Conservation (phyloP, 2,797 vertebrate genomes). For the Aphelocoma californica region DNA sequence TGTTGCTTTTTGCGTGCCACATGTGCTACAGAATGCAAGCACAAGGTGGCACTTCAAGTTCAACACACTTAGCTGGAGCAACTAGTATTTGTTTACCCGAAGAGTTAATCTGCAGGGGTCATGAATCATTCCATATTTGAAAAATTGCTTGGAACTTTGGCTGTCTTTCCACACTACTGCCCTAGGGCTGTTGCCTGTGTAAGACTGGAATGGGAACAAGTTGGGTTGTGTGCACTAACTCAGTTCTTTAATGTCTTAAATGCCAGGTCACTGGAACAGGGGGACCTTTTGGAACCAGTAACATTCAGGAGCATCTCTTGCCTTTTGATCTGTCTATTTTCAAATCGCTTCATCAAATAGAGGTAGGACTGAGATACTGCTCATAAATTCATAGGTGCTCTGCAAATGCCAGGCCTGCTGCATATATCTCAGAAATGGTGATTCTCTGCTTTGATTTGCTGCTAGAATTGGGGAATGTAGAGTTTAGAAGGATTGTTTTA, state of each 20-base stretch:
- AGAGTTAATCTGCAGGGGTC: neutral
- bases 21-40: slow-evolving; percentile 29
- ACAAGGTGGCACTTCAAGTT: slow-evolving; percentile 63
- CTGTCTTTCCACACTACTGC: neutral
- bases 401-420: neutral
- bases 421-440: neutral
- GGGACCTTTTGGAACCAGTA: slow-evolving; percentile 90
- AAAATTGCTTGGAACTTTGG: neutral
- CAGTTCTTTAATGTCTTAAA: neutral
- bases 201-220: neutral
- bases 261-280: slow-evolving; percentile 86
- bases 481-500: neutral
- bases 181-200: neutral
- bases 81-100: neutral
- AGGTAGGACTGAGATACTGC: slow-evolving; percentile 77
- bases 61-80: neutral
- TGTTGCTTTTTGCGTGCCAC: neutral
- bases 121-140: neutral
- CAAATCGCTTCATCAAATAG: slow-evolving; percentile 93
- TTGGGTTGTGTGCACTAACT: neutral
- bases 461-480: neutral
- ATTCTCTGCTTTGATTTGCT: neutral
- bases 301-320: slow-evolving; percentile 89
- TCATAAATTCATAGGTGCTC: neutral
- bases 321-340: slow-evolving; percentile 94